Base-by-base conservation (phyloP, 2,888 invertebrate genomes). In the Dryobotodes eremita region DNA sequence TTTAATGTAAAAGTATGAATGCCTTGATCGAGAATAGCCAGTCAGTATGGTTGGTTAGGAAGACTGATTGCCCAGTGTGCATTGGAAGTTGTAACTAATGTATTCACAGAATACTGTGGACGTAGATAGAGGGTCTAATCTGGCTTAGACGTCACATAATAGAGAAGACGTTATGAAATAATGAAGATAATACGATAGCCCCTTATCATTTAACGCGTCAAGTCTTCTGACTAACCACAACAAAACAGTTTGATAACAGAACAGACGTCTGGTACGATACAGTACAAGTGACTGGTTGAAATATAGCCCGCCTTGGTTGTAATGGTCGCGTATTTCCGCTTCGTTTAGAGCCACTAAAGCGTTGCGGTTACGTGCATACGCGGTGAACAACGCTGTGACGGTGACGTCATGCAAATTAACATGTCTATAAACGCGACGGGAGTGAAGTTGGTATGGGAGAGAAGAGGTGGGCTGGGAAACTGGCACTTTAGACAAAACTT, bases 351-450 rank as follows among this genome's bases (percentile, higher is more conserved):
- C 73, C 79, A 79, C 61, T 84, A 75, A 87, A 74, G 84, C 77
- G 86, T 77, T 82, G 83, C 86, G 86, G 86, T 86, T 83, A 75
- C 84, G 75, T 84, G 87, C 75, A 72, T 26, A 66, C 66, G 48
- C 84, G 55, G 57, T 8, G 72, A 83, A 68, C 73, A 83, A 59
- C 70, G 20, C 42, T 71, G 62, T 86, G 87, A 71, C 70, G 87
- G 62, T 84, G 84, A 79, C 79, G 84, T 86, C 84, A 86, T 75
- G 2, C n/a, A 66, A 55, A 77, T 86, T 74, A 65, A 73, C 46
- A 75, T 50, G 62, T 59, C 62, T 61, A 68, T 71, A 48, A 72
- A 83, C 66, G 57, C 31, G 20, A 59, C 53, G 48, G 57, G 55
- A 66, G 72, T 66, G n/a, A 61, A 65, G 48, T 62, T 77, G 15